Conservation (phyloP, 2,888 invertebrate genomes). For the Dynastes tityus region DNA sequence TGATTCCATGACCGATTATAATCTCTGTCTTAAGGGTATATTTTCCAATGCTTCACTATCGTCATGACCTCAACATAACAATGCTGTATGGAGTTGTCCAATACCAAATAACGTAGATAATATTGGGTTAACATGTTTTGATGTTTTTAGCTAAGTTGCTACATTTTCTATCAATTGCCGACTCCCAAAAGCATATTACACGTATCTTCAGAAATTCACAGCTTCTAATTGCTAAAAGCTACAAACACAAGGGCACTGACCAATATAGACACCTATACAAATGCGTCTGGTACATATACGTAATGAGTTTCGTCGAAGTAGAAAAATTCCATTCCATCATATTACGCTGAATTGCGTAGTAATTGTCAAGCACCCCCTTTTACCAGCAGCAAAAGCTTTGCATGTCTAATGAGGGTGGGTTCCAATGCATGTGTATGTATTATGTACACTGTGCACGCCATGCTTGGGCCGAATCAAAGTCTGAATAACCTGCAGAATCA, state of each 20-base stretch:
- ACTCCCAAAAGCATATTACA: no score
- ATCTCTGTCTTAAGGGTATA: no score
- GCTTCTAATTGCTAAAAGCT: no score
- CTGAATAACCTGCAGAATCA: slow-evolving; percentile 50
- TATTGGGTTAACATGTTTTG: no score
- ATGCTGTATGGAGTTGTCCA: no score
- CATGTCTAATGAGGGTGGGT: slow-evolving; percentile 37
- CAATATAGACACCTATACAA: neutral
- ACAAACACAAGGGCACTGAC: neutral
- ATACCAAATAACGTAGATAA: no score
- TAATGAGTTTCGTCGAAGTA: slow-evolving; percentile 16
- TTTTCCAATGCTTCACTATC: no score
- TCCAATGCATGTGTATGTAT: neutral
- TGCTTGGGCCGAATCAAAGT: slow-evolving; percentile 42
- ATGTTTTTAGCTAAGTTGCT: no score
- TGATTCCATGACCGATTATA: no score
- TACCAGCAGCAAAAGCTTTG: slow-evolving; percentile 10
- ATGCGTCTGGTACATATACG: neutral
- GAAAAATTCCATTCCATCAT: slow-evolving; percentile 22
- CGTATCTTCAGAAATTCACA: no score
- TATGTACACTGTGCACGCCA: neutral
- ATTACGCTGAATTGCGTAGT: slow-evolving; percentile 15
- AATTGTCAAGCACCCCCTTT: slow-evolving; percentile 28
- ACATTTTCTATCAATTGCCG: no score
- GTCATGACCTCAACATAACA: no score